A percentile compares a stretch with the other conserved stretches of the same genome.
Conservation (phyloP, 2,888 invertebrate genomes). For the Apantesis nais region DNA sequence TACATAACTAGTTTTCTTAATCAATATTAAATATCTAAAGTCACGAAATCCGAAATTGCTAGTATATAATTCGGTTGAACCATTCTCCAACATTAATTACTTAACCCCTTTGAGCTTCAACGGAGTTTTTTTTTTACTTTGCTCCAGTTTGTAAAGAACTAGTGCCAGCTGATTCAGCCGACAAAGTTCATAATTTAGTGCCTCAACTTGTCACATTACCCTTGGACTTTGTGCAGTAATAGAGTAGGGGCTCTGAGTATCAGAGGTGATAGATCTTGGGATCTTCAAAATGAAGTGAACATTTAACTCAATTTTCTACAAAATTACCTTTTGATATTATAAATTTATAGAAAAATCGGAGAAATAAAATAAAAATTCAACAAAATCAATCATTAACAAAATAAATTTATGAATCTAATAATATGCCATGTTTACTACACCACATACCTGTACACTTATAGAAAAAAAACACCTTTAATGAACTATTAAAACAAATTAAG, state of each 20-base stretch:
- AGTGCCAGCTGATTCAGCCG: conserved; percentile 29
- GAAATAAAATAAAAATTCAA: not conserved
- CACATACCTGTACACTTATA: too few relatives aligned
- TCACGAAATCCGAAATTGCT: not conserved
- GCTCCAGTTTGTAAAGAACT: conserved; percentile 30
- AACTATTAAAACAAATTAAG: too few relatives aligned
- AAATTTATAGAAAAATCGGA: not conserved
- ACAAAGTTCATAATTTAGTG: conserved; percentile 42
- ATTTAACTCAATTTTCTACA: not conserved
- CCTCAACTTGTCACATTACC: conserved; percentile 34
- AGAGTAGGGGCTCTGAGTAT: conserved; percentile 21
- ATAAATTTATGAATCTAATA: not conserved
- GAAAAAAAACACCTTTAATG: too few relatives aligned
- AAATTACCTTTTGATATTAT: not conserved
- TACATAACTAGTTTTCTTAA: not conserved
- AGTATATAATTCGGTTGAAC: conserved; percentile 13
- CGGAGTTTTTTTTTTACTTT: conserved; percentile 34
- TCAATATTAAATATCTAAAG: not conserved
- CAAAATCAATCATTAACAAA: not conserved
- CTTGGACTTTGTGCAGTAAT: conserved; percentile 23
- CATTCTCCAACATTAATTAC: conserved; percentile 26
- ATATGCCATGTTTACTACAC: too few relatives aligned
- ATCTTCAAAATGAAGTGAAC: conserved; percentile 11
- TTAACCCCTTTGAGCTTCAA: conserved; percentile 26
- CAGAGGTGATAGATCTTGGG: conserved; percentile 2